Evolutionary conservation across 2,113 vertebrate species (phyloP).

Genomic region (Fulmarus glacialis): DNA sequence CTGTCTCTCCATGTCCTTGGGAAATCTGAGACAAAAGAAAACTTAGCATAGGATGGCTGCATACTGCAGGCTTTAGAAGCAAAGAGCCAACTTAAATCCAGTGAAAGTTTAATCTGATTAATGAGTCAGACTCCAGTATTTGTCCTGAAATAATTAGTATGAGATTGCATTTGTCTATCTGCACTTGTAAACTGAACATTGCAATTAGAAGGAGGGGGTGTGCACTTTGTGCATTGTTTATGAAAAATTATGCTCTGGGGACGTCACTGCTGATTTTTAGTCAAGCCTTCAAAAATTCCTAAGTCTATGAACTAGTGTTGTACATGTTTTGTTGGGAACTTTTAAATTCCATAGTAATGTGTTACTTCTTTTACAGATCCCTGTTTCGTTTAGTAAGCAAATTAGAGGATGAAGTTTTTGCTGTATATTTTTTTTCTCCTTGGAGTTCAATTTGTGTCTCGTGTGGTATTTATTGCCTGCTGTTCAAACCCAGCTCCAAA

Average conservation of each 20-base stretch:
- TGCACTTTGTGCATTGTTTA: neutral
- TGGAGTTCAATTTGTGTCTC: neutral
- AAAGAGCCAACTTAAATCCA: neutral
- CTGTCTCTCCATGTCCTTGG: neutral
- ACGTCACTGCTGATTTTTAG: neutral
- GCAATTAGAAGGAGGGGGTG: neutral
- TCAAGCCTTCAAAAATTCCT: neutral
- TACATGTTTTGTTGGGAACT: neutral
- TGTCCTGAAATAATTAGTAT: neutral
- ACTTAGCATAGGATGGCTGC: neutral
- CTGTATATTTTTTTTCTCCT: neutral
- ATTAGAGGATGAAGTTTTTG: neutral
- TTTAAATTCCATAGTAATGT: neutral
- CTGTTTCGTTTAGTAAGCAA: neutral
- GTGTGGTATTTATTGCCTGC: accelerated
- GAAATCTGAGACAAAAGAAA: neutral
- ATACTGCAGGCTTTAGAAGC: neutral
- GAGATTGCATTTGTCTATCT: neutral
- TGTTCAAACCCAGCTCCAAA: neutral
- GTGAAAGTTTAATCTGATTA: neutral
- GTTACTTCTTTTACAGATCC: neutral
- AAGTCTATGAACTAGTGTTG: neutral
- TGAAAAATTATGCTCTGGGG: neutral
- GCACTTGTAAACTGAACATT: neutral
- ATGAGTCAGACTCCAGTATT: neutral